phyloP scores from a whole-genome alignment of 2,113 vertebrate genomes.

The Typhlomys cinereus region DNA sequence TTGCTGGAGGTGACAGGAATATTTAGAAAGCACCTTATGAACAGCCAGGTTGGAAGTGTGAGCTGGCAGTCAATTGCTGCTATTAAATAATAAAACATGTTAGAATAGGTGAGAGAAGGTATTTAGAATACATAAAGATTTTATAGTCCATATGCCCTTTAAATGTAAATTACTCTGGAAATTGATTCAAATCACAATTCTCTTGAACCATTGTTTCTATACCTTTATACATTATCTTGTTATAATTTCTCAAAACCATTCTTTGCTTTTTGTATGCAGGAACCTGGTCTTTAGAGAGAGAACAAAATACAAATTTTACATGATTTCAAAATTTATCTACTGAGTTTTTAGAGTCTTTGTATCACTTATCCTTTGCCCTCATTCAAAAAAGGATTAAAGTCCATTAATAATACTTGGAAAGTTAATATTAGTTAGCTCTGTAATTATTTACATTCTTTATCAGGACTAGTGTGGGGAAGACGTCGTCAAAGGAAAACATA shows the following conservation, averaged over 20 bases:
- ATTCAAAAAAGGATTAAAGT: conserved; percentile 15
- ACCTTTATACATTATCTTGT: conserved; percentile 19
- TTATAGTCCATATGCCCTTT: conserved; percentile 5
- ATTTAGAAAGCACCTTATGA: neutral
- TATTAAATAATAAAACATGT: conserved; percentile 22
- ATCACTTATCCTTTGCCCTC: neutral
- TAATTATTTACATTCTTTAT: conserved; percentile 19
- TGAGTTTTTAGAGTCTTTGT: neutral
- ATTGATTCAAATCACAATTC: conserved; percentile 21
- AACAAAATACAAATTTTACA: neutral
- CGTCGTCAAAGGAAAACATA: neutral
- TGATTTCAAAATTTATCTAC: neutral
- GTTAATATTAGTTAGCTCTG: neutral
- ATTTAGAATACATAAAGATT: conserved; percentile 36
- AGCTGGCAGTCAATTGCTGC: neutral
- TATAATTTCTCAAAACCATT: conserved; percentile 2
- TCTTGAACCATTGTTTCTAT: neutral
- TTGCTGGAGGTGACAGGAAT: neutral
- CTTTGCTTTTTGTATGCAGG: neutral
- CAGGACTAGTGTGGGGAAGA: neutral
- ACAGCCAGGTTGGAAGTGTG: neutral
- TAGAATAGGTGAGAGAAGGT: conserved; percentile 3
- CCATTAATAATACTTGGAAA: conserved; percentile 7
- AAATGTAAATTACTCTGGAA: conserved; percentile 48
- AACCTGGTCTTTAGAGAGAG: neutral